phyloP scores from a whole-genome alignment of 1,140 invertebrate species.

The Saccostrea echinata region DNA sequence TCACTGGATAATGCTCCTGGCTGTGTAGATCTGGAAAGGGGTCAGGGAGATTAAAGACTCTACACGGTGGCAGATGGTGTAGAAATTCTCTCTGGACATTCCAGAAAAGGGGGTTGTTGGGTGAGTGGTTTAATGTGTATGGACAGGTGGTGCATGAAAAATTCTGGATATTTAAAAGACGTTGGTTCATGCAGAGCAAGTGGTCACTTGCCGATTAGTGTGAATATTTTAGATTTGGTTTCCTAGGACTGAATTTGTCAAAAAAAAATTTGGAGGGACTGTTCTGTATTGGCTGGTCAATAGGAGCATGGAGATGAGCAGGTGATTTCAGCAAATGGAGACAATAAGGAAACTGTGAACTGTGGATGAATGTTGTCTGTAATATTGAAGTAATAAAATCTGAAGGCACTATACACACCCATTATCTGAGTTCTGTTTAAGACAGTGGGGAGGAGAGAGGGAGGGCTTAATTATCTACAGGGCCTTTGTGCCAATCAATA shows the following conservation, averaged over 20 bases:
- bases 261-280: too few relatives aligned
- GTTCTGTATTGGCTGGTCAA: too few relatives aligned
- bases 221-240: too few relatives aligned
- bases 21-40: too few relatives aligned
- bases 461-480: conserved; percentile 16
- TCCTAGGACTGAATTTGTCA: too few relatives aligned
- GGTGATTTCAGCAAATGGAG: background rate
- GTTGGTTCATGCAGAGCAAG: too few relatives aligned
- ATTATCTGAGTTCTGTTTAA: background rate
- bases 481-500: background rate
- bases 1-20: too few relatives aligned
- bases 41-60: too few relatives aligned
- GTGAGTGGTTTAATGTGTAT: background rate
- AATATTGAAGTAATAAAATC: background rate
- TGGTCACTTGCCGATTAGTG: too few relatives aligned
- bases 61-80: background rate
- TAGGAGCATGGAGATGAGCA: background rate
- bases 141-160: background rate
- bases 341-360: too few relatives aligned
- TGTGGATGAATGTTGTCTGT: background rate
- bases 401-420: background rate
- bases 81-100: background rate
- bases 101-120: background rate
- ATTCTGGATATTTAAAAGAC: too few relatives aligned
- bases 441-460: background rate